A percentile compares a stretch with the other conserved stretches of the same genome.
Evolutionary conservation across 2,797 vertebrate genomes (phyloP).

Genomic region (Cryptoprocta ferox): DNA sequence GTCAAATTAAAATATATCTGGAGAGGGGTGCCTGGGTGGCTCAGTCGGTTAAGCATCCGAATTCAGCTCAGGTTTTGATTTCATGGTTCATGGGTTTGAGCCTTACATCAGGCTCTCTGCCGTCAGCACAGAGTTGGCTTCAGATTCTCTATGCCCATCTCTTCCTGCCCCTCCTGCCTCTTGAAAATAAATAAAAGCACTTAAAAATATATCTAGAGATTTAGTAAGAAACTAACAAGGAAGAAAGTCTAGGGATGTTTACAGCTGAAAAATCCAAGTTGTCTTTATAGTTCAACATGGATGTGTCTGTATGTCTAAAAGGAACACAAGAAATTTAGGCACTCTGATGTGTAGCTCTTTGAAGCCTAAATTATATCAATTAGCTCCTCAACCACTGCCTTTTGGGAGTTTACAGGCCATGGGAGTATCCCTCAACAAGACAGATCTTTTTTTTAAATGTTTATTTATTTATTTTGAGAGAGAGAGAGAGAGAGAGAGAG

Average conservation of each 20-base stretch:
- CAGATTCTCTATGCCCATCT: too few relatives aligned
- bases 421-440: not conserved
- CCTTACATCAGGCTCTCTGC: too few relatives aligned
- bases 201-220: not conserved
- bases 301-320: not conserved
- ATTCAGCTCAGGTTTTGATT: too few relatives aligned
- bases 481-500: too few relatives aligned
- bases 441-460: not conserved
- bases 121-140: too few relatives aligned
- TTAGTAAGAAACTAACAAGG: not conserved
- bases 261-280: not conserved
- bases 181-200: too few relatives aligned
- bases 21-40: not conserved
- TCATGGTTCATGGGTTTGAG: too few relatives aligned
- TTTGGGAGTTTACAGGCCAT: conserved; percentile 6
- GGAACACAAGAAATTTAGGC: not conserved
- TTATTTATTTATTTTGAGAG: too few relatives aligned
- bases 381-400: not conserved
- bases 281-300: not conserved
- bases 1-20: not conserved
- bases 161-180: too few relatives aligned
- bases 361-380: conserved; percentile 16
- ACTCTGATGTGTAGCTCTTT: not conserved
- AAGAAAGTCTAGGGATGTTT: not conserved
- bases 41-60: too few relatives aligned